Conservation (phyloP, 2,888 invertebrate genomes). For the Anagyrus pseudococci region DNA sequence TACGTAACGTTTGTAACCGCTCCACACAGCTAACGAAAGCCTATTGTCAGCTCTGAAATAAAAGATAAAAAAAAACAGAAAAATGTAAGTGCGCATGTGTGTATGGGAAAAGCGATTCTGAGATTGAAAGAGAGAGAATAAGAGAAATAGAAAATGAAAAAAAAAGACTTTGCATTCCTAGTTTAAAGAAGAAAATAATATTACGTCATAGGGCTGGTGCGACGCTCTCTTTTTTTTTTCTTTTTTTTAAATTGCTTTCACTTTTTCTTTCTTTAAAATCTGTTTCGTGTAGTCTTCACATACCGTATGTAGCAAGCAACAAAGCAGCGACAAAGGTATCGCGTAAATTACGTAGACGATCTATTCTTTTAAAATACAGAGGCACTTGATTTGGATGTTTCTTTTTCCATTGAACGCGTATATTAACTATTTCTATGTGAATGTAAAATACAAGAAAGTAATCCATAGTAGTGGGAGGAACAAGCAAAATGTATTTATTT, state of each 20-base stretch:
- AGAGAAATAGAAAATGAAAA: conserved; percentile 19
- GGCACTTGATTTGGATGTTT: too few species aligned
- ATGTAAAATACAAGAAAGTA: too few species aligned
- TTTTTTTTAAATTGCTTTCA: conserved; percentile 1
- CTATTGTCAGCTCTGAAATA: conserved; percentile 26
- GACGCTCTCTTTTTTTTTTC: conserved; percentile 26
- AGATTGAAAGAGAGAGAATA: conserved; percentile 17
- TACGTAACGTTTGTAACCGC: conserved; percentile 42
- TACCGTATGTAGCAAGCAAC: too few species aligned
- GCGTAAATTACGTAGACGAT: too few species aligned
- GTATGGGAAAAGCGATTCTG: not conserved
- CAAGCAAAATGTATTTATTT: too few species aligned
- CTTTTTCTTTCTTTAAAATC: conserved; percentile 8
- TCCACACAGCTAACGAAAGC: conserved; percentile 40
- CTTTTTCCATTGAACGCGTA: too few species aligned
- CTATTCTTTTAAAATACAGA: too few species aligned
- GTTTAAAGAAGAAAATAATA: conserved; percentile 7
- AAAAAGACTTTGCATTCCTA: conserved; percentile 33
- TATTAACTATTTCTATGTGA: too few species aligned
- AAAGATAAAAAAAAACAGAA: too few species aligned
- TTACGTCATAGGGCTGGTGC: conserved; percentile 18
- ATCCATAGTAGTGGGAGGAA: too few species aligned
- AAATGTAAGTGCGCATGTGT: conserved; percentile 6
- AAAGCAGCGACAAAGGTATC: too few species aligned
- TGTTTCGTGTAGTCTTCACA: not conserved